phyloP scores from a whole-genome alignment of 2,888 invertebrate genomes.

The Achlya flavicornis region DNA sequence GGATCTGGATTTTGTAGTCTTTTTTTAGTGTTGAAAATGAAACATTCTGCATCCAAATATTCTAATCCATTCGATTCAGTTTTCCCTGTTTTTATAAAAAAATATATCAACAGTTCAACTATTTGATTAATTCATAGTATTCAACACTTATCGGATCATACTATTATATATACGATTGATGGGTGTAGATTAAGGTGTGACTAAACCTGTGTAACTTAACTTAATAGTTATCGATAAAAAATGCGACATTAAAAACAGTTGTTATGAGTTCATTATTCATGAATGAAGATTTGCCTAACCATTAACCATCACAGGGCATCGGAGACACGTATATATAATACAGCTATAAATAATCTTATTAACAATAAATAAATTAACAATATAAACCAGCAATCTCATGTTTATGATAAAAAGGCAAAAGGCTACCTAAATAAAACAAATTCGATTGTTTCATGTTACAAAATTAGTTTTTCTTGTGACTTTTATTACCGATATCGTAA shows the following conservation, averaged over 20 bases:
- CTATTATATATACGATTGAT: background rate
- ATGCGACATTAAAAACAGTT: too few relatives aligned
- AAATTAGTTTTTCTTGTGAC: conserved; percentile 7
- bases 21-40: too few relatives aligned
- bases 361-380: conserved; percentile 2
- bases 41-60: too few relatives aligned
- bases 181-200: too few relatives aligned
- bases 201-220: too few relatives aligned
- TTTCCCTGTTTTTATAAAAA: background rate
- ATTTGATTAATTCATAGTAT: background rate
- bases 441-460: background rate
- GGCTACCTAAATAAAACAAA: background rate
- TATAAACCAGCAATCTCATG: background rate
- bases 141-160: background rate
- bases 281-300: too few relatives aligned
- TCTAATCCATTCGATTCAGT: too few relatives aligned
- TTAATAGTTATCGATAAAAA: background rate
- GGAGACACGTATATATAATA: background rate
- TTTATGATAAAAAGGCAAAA: conserved; percentile 6
- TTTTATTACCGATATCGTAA: conserved; percentile 3
- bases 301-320: background rate
- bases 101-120: background rate
- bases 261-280: background rate
- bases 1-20: too few relatives aligned
- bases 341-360: background rate